Base-by-base conservation (phyloP, 2,113 vertebrate species). In the Hippocampus guttulatus region DNA sequence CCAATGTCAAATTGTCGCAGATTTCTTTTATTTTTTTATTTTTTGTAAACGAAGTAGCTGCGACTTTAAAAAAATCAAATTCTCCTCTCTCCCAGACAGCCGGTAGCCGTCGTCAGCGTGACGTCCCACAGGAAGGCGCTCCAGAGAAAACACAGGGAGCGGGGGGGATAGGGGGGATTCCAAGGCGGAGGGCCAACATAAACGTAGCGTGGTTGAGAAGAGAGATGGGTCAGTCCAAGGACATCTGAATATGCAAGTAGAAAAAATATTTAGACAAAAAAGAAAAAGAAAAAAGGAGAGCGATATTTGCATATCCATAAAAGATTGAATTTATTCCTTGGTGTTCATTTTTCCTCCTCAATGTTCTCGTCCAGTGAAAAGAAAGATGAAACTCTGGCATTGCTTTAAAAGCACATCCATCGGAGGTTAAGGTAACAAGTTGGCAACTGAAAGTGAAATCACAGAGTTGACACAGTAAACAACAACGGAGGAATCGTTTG, bases 1-100 rank as follows among this genome's bases (percentile, higher is more conserved):
- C 90, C 89, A 89, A 84, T 77, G 75, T 70, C 62, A 47, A 74
- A 83, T 66, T 90, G 81, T 85, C 84, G 85, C 62, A 74, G 71
- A 69, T 82, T 76, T 79, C 81, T 33, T 33, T 33, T 33, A 27
- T 82, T 75, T 87, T 75, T 87, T 90, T 78, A n/a, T n/a, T n/a
- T n/a, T n/a, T 78, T 76, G 64, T 90, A 93, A 93, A 83, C 87
- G 78, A 91, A 89, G 81, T 93, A 92, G 92, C 89, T 94, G 92
- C 83, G 77, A 66, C 55, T n/a, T 74, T 64, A 14, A 45, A 45
- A 43, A 45, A 45, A 45, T 72, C 84, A 86, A 14, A 23, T 57
- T 16, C 27, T 2, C 58, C 15, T 15, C 7, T 61, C 27, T 27
- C 15, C 89, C n/a, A 25, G 64, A 3, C 64, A 47, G 64, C 88